phyloP scores from a whole-genome alignment of 2,797 vertebrate species.

The Characodon lateralis region DNA sequence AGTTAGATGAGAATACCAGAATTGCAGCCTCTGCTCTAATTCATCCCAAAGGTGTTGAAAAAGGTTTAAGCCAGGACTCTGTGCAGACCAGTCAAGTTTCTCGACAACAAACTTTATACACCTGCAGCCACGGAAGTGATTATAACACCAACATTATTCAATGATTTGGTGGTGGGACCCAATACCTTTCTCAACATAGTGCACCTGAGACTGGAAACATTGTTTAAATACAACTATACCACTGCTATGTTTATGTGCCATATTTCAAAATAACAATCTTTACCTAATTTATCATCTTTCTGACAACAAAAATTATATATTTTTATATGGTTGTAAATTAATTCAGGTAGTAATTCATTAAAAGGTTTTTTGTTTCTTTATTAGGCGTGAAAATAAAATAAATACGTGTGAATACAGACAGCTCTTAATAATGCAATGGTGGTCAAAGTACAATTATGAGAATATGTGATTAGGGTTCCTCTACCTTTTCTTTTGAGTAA shows the following conservation, averaged over 20 bases:
- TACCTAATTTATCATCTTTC: not conserved
- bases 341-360: not conserved
- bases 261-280: not conserved
- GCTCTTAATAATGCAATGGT: not conserved
- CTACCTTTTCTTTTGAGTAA: not conserved
- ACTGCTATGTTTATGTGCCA: not conserved
- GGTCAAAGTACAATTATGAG: not conserved
- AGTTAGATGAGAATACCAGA: too few relatives aligned
- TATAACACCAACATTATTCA: too few relatives aligned
- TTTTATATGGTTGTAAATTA: too few relatives aligned
- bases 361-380: not conserved
- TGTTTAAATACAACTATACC: not conserved
- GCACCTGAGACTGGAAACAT: not conserved
- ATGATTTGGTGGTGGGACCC: too few relatives aligned
- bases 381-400: not conserved
- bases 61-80: too few relatives aligned
- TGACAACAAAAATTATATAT: not conserved
- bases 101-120: too few relatives aligned
- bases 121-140: too few relatives aligned
- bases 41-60: too few relatives aligned
- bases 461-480: not conserved
- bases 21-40: too few relatives aligned
- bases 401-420: not conserved
- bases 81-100: too few relatives aligned
- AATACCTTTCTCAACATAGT: too few relatives aligned